Evolutionary conservation across 2,797 vertebrate species (phyloP).

Genomic region (Podargus strigoides): DNA sequence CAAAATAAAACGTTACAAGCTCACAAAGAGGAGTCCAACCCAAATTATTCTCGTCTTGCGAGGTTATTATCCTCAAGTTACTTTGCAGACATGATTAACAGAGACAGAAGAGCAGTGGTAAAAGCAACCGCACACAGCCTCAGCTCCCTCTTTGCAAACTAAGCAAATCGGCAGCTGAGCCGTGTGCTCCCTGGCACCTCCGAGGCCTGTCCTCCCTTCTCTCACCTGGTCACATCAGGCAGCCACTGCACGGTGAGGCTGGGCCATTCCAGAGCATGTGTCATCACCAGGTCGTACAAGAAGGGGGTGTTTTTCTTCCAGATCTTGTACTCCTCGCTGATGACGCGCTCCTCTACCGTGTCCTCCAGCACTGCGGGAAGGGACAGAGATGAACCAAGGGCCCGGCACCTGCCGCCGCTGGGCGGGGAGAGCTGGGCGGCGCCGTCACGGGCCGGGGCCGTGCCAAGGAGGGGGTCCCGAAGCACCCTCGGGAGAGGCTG

Average conservation of each 20-base stretch:
- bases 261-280: slow-evolving; percentile 85
- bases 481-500: background rate
- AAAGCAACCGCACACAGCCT: background rate
- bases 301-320: slow-evolving; percentile 88
- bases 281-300: slow-evolving; percentile 85
- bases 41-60: rapidly evolving
- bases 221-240: slow-evolving; percentile 83
- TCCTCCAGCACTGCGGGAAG: slow-evolving; percentile 78
- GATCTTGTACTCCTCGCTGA: slow-evolving; percentile 86
- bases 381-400: background rate
- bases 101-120: background rate
- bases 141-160: background rate
- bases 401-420: background rate
- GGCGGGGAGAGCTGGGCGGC: rapidly evolving
- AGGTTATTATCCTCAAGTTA: background rate
- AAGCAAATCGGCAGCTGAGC: background rate
- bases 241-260: slow-evolving; percentile 87
- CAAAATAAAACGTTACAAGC: background rate
- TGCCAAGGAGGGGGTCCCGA: rapidly evolving
- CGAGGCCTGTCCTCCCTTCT: too few species aligned
- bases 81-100: background rate
- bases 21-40: background rate
- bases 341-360: slow-evolving; percentile 83
- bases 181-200: background rate
- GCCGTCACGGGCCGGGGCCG: too few species aligned